Conservation (phyloP, 1,140 invertebrate species). For the Anoplophora glabripennis region DNA sequence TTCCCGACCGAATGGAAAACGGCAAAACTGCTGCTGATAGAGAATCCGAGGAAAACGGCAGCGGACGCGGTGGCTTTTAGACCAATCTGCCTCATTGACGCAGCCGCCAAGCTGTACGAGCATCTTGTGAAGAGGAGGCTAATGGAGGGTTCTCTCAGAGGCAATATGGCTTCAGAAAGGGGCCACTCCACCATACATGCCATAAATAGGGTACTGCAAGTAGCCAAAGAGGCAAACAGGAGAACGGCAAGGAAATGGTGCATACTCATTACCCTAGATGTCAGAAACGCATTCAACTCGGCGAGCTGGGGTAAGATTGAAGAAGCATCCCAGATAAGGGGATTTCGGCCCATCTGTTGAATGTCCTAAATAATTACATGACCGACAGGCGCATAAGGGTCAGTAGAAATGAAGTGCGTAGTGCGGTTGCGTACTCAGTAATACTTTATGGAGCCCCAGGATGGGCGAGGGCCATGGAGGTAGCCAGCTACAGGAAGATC, state of each 20-base stretch:
- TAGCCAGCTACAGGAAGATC: conserved; percentile 13
- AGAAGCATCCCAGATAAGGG: not conserved
- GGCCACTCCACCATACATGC: not conserved
- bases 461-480: conserved; percentile 5
- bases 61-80: not conserved
- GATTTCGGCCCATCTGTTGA: no score
- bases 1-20: conserved; percentile 6
- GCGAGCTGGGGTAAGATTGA: conserved; percentile 16
- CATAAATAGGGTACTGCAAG: not conserved
- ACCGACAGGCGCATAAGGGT: not conserved
- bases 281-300: conserved; percentile 30
- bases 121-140: not conserved
- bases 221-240: not conserved
- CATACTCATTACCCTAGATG: conserved; percentile 12
- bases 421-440: conserved; percentile 11
- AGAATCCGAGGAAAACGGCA: not conserved
- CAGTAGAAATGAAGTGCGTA: not conserved
- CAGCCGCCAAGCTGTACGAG: conserved; percentile 8
- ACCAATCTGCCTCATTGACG: conserved; percentile 10
- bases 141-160: conserved; percentile 6
- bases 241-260: not conserved
- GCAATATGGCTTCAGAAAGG: conserved; percentile 16
- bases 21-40: conserved; percentile 1
- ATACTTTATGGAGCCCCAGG: conserved; percentile 14
- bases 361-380: not conserved